Conservation (phyloP, 2,797 vertebrate genomes). For the Decapterus maruadsi region DNA sequence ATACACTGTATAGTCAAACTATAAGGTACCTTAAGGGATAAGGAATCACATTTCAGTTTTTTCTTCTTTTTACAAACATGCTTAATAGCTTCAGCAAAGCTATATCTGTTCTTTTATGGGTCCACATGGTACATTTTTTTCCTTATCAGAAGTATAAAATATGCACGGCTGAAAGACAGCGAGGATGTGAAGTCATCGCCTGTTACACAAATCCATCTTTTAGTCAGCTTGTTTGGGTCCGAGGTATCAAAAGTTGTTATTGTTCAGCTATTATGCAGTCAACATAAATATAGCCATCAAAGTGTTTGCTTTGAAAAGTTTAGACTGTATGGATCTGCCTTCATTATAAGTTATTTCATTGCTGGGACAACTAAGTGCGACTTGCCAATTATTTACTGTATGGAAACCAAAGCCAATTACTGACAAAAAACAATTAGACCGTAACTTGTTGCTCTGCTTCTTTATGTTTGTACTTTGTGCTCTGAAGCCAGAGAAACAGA, state of each 20-base stretch:
- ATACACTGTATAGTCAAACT: background rate
- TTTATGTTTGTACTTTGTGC: conserved; percentile 26
- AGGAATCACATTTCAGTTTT: background rate
- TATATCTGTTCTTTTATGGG: background rate
- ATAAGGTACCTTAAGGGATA: background rate
- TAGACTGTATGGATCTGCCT: conserved; percentile 37
- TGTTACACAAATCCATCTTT: conserved; percentile 15
- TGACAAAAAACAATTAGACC: conserved; percentile 58
- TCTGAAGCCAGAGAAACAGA: conserved; percentile 31
- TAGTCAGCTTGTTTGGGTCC: conserved; percentile 12
- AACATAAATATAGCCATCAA: conserved; percentile 39
- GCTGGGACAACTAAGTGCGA: conserved; percentile 36
- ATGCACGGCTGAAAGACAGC: background rate
- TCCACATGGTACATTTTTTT: background rate
- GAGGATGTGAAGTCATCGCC: background rate
- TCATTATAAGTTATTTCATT: conserved; percentile 57
- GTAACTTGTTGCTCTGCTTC: conserved; percentile 37
- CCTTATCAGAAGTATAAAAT: background rate
- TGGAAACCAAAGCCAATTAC: conserved; percentile 63
- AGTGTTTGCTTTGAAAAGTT: conserved; percentile 46
- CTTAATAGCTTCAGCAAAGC: background rate
- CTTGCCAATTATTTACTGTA: conserved; percentile 62
- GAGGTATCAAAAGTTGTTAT: conserved; percentile 23
- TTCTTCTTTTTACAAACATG: background rate
- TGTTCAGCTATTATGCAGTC: conserved; percentile 32